These are phyloP conservation scores for Morpho deidamia DNA, from an alignment of 2,888 invertebrate species.

Conservation along the genomic window DNA sequence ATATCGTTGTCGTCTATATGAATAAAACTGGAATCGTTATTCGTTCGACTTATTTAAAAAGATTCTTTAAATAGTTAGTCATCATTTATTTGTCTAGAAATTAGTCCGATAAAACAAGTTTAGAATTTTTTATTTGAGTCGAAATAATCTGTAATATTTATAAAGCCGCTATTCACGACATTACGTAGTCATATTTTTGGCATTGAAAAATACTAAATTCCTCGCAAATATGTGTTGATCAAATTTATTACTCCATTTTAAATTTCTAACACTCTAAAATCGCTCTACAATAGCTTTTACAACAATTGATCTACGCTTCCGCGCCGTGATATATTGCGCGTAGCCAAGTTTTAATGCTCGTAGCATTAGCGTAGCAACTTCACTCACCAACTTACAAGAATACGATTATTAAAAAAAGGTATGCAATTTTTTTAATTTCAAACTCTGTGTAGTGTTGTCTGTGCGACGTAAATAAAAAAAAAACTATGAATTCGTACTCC, in stretches of 20 bases:
- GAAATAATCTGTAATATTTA: background rate
- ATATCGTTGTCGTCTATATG: no score
- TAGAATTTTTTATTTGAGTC: no score
- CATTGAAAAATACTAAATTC: background rate
- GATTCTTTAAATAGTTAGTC: no score
- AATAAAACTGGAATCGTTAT: no score
- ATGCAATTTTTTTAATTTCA: background rate
- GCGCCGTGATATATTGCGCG: conserved; percentile 1
- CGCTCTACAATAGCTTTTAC: conserved; percentile 4
- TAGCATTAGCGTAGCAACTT: conserved; percentile 33
- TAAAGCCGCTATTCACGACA: background rate
- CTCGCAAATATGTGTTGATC: background rate
- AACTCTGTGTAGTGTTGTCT: conserved; percentile 27
- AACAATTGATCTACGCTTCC: conserved; percentile 3
- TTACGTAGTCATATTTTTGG: conserved; percentile 1
- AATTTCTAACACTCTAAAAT: background rate
- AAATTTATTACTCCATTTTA: conserved; percentile 2
- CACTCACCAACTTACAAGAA: conserved; percentile 21
- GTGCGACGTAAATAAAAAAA: conserved; percentile 28
- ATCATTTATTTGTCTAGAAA: no score
- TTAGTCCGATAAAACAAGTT: no score
- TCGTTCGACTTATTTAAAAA: no score
- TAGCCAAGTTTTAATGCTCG: conserved; percentile 10
- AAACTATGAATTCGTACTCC: conserved; percentile 53
- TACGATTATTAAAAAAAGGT: background rate